These are phyloP conservation scores for Polydrusus cervinus DNA, from an alignment of 2,888 invertebrate species.

Conservation along the genomic window DNA sequence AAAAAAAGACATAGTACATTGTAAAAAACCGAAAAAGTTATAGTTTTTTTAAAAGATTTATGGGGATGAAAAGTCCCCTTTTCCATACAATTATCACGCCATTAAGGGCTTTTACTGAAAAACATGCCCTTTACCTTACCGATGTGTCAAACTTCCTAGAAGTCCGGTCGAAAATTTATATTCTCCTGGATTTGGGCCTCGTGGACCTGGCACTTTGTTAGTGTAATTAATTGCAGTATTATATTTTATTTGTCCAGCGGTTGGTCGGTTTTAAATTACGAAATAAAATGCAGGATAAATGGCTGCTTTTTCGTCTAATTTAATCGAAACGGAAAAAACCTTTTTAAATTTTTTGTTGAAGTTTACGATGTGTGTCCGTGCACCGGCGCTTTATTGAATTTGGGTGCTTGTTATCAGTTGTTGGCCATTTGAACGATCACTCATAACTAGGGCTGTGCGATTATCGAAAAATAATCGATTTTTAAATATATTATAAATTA, in stretches of 20 bases:
- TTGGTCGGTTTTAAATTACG: constrained; percentile 55
- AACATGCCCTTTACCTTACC: constrained; percentile 52
- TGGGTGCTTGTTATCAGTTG: background rate
- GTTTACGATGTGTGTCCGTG: constrained; percentile 16
- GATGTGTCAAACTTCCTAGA: constrained; percentile 54
- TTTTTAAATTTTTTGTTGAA: constrained; percentile 28
- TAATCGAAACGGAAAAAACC: constrained; percentile 39
- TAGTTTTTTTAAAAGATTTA: constrained; percentile 33
- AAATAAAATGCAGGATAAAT: constrained; percentile 54
- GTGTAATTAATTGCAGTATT: constrained; percentile 55
- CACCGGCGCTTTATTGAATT: constrained; percentile 24
- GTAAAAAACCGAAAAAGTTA: background rate
- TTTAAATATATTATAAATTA: too few species aligned
- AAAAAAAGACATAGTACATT: too few species aligned
- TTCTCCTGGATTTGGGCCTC: constrained; percentile 54
- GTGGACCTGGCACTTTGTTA: constrained; percentile 56
- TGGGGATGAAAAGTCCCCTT: constrained; percentile 40
- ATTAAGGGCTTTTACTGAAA: constrained; percentile 53
- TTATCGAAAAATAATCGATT: too few species aligned
- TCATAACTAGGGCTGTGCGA: too few species aligned
- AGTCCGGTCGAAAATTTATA: constrained; percentile 55
- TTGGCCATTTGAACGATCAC: background rate
- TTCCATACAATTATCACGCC: constrained; percentile 55
- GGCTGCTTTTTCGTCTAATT: constrained; percentile 50
- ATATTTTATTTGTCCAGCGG: constrained; percentile 56